These are phyloP conservation scores for Contarinia nasturtii DNA, from an alignment of 1,140 invertebrate genomes.

Conservation along the genomic window DNA sequence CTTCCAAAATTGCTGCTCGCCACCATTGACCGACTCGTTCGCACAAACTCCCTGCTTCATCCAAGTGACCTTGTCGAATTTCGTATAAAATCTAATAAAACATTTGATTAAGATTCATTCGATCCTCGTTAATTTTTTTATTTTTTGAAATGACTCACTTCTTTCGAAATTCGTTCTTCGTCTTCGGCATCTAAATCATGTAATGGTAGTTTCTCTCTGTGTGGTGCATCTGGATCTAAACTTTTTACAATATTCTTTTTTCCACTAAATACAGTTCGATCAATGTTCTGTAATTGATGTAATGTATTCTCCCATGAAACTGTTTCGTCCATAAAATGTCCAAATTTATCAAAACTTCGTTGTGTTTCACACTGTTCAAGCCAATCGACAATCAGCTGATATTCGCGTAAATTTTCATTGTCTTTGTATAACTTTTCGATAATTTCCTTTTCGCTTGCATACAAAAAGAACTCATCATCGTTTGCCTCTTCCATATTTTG, in stretches of 20 bases:
- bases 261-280: slow-evolving; percentile 32
- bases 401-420: slow-evolving; percentile 49
- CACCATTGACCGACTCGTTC: slow-evolving; percentile 72
- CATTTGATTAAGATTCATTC: no score
- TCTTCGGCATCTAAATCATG: slow-evolving; percentile 82
- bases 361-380: slow-evolving; percentile 66
- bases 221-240: slow-evolving; percentile 85
- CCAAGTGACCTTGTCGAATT: slow-evolving; percentile 67
- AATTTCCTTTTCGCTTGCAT: slow-evolving; percentile 39
- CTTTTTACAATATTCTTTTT: slow-evolving; percentile 42
- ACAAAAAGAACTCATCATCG: slow-evolving; percentile 26
- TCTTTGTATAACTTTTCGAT: slow-evolving; percentile 31
- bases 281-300: slow-evolving; percentile 39
- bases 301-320: slow-evolving; percentile 84
- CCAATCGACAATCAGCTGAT: slow-evolving; percentile 83
- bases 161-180: slow-evolving; percentile 50
- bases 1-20: slow-evolving; percentile 74
- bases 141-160: not conserved
- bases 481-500: slow-evolving; percentile 26
- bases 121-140: no score
- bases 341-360: slow-evolving; percentile 38
- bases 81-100: slow-evolving; percentile 50
- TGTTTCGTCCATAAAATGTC: slow-evolving; percentile 54
- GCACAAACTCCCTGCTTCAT: slow-evolving; percentile 67
- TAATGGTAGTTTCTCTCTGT: slow-evolving; percentile 54